Base-by-base conservation (phyloP, 2,113 vertebrate species). In the Dunckerocampus dactyliophorus region DNA sequence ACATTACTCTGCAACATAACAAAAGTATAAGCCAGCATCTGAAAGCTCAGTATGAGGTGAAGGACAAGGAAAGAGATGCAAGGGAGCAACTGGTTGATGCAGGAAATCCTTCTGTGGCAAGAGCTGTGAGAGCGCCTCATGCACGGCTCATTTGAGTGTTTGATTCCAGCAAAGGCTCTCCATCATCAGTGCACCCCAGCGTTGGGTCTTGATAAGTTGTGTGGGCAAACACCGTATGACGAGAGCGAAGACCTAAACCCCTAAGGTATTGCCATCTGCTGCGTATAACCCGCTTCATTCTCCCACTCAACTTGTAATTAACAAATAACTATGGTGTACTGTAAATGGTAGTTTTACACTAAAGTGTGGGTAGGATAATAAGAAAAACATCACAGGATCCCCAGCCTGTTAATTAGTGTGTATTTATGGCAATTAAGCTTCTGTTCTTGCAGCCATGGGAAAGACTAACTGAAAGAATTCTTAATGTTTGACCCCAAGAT, bases 391-490 rank as follows among this genome's bases (percentile, higher is more conserved):
- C 79, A 82, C 71, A 80, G 67, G 63, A 74, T 55, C 69, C 74
- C 69, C 72, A 77, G 69, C 51, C 43, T 79, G 66, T 77, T 86
- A 85, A 88, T 88, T 84, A 85, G 69, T 67, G 76, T 63, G 34
- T 81, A 81, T 88, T 86, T 82, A 82, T 79, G 79, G 77, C 76
- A 78, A 83, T 82, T 85, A 83, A 72, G 59, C 65, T 60, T 69
- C 61, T 80, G 67, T 62, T 70, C 63, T 59, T 60, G 59, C 17
- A 3, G 76, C 72, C 47, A 34, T 59, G 54, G 64, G 65, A 77
- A 72, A 75, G 65, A 71, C 70, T 74, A 76, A 80, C 77, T 80
- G 46, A 82, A 75, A 75, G 80, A 85, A 83, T 82, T 74, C 57
- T 77, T 82, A 80, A 85, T 87, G 56, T 74, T 65, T 79, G 77